Base-by-base conservation (phyloP, 2,888 invertebrate genomes). In the Brachyopa scutellaris region DNA sequence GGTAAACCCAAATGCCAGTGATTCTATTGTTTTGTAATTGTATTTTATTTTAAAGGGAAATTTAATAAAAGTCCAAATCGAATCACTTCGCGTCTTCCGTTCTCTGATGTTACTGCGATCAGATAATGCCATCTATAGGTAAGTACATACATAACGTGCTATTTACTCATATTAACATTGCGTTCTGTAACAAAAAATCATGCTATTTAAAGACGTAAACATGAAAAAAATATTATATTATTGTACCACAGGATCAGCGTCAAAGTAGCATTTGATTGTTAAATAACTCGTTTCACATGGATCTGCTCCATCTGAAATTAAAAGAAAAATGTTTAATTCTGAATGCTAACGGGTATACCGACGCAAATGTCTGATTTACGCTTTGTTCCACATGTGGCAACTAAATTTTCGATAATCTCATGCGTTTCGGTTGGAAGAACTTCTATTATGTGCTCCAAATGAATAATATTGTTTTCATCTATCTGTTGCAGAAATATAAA, bases 51-150 rank as follows among this genome's bases (percentile, higher is more conserved):
- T 85, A 2, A 69, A 90, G 90, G 86, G 84, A 33, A 87, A 88
- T 79, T 84, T 90, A 49, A 88, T 91, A 40, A 88, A 87, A 62
- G 87, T 94, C 74, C 95, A 95, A 89, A 93, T 93, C 21, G 95
- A 95, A 91, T 91, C 88, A 1, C 84, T 90, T 38, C 88, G 91
- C 5, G 87, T 88, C 11, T 67, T 90, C 47, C 88, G 89, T 13
- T 88, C 88, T 29, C 69, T 90, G 62, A 84, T 89, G 77, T 21
- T 89, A 31, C 72, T 89, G 13, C 87, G 86, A n/a, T 80, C 87
- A 21, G 88, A 88, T 79, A 86, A 87, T 29, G 85, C 85, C 15
- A 72, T 88, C 13, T 89, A 87, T 76, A 88, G 87, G 90, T 90
- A 84, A 87, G 89, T 86, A 23, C 0, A 17, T 15, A 11, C 0